A percentile compares a stretch with the other conserved stretches of the same genome.
Evolutionary conservation across 1,140 invertebrate species (phyloP).

Genomic region (Pogonomyrmex californicus): DNA sequence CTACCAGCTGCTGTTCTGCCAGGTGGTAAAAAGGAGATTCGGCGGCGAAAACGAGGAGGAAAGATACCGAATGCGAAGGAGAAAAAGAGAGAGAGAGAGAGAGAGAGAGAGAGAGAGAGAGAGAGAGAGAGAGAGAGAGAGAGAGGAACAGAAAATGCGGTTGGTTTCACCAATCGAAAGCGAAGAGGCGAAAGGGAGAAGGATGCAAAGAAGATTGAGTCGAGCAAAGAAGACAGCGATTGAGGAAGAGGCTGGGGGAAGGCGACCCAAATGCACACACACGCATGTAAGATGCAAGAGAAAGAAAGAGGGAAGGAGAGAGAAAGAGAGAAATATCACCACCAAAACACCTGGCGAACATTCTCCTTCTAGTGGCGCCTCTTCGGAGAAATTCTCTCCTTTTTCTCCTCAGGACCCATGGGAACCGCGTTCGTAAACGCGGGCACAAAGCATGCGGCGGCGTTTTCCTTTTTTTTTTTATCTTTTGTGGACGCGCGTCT

Average conservation of each 20-base stretch:
- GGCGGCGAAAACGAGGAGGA: conserved; percentile 7
- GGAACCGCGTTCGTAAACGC: conserved; percentile 76
- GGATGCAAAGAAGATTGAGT: conserved; percentile 10
- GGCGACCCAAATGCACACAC: conserved; percentile 46
- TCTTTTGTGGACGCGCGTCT: conserved; percentile 39
- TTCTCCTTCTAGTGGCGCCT: conserved; percentile 82
- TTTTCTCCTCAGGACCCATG: conserved; percentile 76
- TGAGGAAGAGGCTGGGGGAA: conserved; percentile 40
- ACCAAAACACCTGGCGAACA: conserved; percentile 83
- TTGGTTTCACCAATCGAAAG: conserved; percentile 21
- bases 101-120: conserved; percentile 22
- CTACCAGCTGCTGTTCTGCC: conserved; percentile 77
- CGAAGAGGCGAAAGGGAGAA: conserved; percentile 6
- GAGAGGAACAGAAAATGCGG: conserved; percentile 33
- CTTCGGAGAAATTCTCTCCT: conserved; percentile 80
- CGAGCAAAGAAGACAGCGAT: conserved; percentile 7
- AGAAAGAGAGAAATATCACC: conserved; percentile 68
- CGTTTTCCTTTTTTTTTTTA: conserved; percentile 65
- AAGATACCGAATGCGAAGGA: conserved; percentile 30
- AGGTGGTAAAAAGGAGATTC: conserved; percentile 75
- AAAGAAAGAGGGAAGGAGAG: conserved; percentile 52
- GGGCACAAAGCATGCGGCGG: conserved; percentile 74
- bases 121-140: conserved; percentile 38
- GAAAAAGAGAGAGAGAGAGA: neutral
- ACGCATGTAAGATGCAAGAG: conserved; percentile 30